Conservation (phyloP, 2,113 vertebrate species). For the Gambusia affinis region DNA sequence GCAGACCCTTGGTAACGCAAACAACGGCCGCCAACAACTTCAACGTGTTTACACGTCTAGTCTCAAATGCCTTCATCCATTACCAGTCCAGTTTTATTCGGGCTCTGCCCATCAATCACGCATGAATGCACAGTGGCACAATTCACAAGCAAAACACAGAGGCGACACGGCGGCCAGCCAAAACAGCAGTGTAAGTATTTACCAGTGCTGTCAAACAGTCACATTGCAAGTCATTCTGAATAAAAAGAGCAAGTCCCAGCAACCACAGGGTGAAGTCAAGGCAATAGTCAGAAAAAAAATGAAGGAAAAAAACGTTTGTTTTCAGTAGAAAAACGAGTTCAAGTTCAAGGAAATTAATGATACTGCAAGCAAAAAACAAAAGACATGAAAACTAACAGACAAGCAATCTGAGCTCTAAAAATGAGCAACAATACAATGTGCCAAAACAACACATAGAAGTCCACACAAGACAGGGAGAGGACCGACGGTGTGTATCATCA, state of each 20-base stretch:
- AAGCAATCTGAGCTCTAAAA: too few species aligned
- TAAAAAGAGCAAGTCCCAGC: neutral
- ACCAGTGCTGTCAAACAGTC: neutral
- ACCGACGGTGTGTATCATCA: too few species aligned
- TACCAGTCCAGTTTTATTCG: neutral
- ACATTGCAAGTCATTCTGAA: neutral
- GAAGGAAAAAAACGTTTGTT: neutral
- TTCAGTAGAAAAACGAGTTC: neutral
- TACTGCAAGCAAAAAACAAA: too few species aligned
- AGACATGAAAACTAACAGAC: too few species aligned
- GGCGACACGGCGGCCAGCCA: constrained; percentile 1
- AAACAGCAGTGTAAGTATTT: neutral
- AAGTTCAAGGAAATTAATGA: too few species aligned
- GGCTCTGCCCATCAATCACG: neutral
- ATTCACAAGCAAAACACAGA: neutral
- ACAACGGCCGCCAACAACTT: neutral
- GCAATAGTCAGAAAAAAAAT: neutral
- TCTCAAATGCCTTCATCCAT: neutral
- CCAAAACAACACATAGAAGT: too few species aligned
- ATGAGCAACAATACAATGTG: too few species aligned
- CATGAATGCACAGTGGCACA: neutral
- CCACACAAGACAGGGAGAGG: too few species aligned
- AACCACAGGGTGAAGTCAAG: neutral
- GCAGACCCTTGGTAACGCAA: neutral
- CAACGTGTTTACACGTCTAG: neutral